Evolutionary conservation across 2,797 vertebrate species (phyloP), one percentile per base, ranked within the genome.

Genomic region (Rhincodon typus): DNA sequence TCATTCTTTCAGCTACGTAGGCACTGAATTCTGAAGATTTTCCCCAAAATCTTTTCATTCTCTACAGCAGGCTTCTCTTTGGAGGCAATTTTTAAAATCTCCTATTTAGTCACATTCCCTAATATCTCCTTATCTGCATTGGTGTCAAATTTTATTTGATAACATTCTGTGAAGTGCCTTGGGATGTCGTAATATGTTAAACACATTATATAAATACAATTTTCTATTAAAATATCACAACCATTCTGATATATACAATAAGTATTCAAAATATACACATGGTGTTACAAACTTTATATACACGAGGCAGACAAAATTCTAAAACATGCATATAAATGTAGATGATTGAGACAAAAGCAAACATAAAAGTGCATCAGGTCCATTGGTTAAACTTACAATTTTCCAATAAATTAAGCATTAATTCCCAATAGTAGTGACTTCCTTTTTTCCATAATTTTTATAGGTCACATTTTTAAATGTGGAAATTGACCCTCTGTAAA

Each of bases 381-480:
- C 30, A 23, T 94, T 46, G 30, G 42, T 38, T 23, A 70, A 70
- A 94, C 93, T 94, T 72, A 70, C 93, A 70, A 94, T 72, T 72
- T 72, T 94, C 69, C 93, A 94, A 94, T 94, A 94, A 94, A 72
- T 72, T 50, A 94, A 94, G 38, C 42, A 94, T 27, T 69, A 94
- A 21, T 94, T 69, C 42, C 38, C 38, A 94, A 94, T 6, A 30
- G 93, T 70, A 50, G 69, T 72, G 7, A 74, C 70, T 72, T 53
- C 94, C 42, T 53, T 95, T 95, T 97, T 98, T 96, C 98, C 97
- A 94, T 97, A 97, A 96, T 98, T 98, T 97, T 98, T 99, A 97
- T 99, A 99, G 95, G 99, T 99, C 96, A 99, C 98, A 77, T 99
- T 99, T 98, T 98, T 99, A 97, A 99, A 99, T 34, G 99, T 99